Evolutionary conservation across 2,113 vertebrate genomes (phyloP).

Genomic region (Chrysochloris asiatica): DNA sequence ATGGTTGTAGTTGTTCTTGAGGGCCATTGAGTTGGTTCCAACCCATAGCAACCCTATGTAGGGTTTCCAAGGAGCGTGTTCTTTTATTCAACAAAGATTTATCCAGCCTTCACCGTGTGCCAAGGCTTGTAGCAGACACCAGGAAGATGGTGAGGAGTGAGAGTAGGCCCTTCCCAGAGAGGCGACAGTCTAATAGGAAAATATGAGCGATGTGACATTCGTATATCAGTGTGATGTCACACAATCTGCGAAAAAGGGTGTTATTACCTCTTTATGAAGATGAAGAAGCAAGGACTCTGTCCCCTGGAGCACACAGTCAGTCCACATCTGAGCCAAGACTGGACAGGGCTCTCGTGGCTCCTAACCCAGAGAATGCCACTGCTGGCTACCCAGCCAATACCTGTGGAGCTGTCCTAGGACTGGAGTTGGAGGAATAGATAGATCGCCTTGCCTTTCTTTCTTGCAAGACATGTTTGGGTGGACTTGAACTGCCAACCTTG

Average conservation of each 20-base stretch:
- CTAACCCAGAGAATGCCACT: neutral
- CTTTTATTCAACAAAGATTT: neutral
- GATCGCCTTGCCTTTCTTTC: neutral
- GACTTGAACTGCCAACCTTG: neutral
- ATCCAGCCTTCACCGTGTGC: neutral
- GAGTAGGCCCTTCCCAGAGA: neutral
- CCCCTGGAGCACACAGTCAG: neutral
- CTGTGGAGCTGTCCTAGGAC: no score
- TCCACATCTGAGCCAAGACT: neutral
- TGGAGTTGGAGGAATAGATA: neutral
- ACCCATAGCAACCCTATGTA: no score
- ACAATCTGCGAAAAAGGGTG: rapidly evolving
- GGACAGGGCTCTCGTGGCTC: rapidly evolving
- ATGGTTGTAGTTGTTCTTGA: no score
- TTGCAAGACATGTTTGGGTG: neutral
- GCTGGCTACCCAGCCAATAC: no score
- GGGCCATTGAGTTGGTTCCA: no score
- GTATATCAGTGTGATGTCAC: neutral
- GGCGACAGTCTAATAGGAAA: rapidly evolving
- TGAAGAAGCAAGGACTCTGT: neutral
- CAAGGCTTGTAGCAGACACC: neutral
- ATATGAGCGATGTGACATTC: no score
- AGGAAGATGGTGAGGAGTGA: neutral
- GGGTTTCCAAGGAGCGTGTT: no score
- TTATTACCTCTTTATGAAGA: neutral